A percentile compares a stretch with the other conserved stretches of the same genome.
phyloP scores from a whole-genome alignment of 2,797 vertebrate species.

The Potorous gilbertii region DNA sequence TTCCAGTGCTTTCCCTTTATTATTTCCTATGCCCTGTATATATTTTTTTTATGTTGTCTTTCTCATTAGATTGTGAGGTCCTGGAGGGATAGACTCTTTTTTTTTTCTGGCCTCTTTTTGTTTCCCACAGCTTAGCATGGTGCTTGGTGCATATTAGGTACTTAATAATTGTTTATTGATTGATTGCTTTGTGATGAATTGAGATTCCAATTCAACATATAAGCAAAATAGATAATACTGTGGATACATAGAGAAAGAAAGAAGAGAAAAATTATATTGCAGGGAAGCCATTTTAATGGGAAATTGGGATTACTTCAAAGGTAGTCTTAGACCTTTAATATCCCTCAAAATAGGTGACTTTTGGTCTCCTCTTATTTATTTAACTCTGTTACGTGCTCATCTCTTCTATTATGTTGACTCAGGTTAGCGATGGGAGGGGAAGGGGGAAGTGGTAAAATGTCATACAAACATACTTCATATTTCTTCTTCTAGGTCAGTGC shows the following conservation, averaged over 20 bases:
- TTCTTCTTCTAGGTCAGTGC: conserved; percentile 21
- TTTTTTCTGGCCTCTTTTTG: background rate
- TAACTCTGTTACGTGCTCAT: background rate
- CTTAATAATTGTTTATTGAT: background rate
- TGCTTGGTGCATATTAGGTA: background rate
- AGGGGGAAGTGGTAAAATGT: conserved; percentile 37
- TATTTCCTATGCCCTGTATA: background rate
- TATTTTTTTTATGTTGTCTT: background rate
- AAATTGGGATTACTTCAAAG: background rate
- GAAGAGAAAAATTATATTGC: background rate
- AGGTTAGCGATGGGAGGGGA: conserved; percentile 10
- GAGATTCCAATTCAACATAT: background rate
- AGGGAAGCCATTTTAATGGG: background rate
- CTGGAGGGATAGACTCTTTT: background rate
- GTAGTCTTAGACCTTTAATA: background rate
- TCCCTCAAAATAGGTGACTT: background rate
- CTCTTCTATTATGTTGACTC: conserved; percentile 12
- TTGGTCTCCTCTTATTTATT: conserved; percentile 23
- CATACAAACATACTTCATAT: conserved; percentile 11
- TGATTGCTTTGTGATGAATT: background rate
- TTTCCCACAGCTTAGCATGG: background rate
- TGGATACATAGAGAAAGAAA: conserved; percentile 8
- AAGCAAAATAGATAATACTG: background rate
- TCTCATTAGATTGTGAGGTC: background rate
- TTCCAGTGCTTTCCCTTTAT: background rate